Evolutionary conservation across 2,888 invertebrate genomes (phyloP), one percentile per base, ranked within the genome.

Genomic region (Epicampocera succincta): DNA sequence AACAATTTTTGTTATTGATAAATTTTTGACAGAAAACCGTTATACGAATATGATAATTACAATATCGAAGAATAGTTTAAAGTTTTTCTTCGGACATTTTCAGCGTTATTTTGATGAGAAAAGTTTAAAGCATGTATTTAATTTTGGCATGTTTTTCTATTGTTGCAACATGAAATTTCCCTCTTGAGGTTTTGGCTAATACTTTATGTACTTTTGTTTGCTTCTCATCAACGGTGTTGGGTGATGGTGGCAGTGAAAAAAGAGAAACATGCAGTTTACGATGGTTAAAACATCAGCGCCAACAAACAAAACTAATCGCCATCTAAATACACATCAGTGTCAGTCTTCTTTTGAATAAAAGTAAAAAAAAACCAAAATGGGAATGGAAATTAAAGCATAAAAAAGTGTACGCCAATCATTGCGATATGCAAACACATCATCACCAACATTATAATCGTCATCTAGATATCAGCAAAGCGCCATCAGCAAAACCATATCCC

Each of bases 281-380:
- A 25, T 48, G 38, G 60, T 63, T 44, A 58, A 63, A 73, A 54
- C 50, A 68, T 68, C 66, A 80, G 60, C 63, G 44, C 15, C 76
- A 76, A 54, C 52, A 72, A 68, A 65, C 69, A 75, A 46, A 80
- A 75, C 71, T 66, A 80, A 69, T 75, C 75, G 71, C 72, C 68
- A 79, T 73, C 58, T 65, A 69, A 79, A 73, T 54, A 63, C 73
- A 61, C 56, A 74, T 61, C 79, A 73, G 61, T 54, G 19, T 11
- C 52, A 72, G 66, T 60, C 52, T 66, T 66, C 21, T 40, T 54
- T 71, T 40, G 71, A 48, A 63, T 38, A 61, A 40, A 73, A 50
- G 12, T 19, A 46, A 52, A 19, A 50, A 46, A 12, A 46, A 29
- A 61, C n/a, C n/a, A 63, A 46, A 60, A 52, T 19, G 13, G 3